Percentiles rank a stretch among this genome's conserved stretches.
These are phyloP conservation scores for Spea hammondii DNA, from an alignment of 2,797 vertebrate species.

Conservation along the genomic window DNA sequence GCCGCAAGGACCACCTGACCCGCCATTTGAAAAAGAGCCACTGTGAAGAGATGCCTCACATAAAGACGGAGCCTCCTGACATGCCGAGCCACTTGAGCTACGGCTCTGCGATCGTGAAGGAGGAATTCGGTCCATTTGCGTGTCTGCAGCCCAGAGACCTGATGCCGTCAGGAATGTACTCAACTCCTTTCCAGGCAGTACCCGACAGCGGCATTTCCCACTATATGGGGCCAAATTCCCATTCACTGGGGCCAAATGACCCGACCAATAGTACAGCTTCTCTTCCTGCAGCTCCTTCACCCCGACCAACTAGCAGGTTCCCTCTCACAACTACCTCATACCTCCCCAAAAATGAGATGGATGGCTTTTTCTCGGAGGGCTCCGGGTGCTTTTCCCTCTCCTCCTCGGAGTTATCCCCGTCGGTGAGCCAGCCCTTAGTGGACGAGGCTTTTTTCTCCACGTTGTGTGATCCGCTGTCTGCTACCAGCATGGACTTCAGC, in stretches of 20 bases:
- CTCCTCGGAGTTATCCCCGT: conserved; percentile 80
- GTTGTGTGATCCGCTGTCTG: conserved; percentile 79
- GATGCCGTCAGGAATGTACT: conserved; percentile 78
- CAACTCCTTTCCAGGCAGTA: conserved; percentile 80
- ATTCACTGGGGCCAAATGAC: conserved; percentile 76
- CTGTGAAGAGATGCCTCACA: conserved; percentile 88
- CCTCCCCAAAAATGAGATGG: conserved; percentile 90
- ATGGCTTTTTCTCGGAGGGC: conserved; percentile 93
- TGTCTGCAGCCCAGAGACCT: conserved; percentile 79
- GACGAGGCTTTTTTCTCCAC: conserved; percentile 81
- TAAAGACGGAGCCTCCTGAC: conserved; percentile 93
- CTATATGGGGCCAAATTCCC: conserved; percentile 74
- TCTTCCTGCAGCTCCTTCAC: conserved; percentile 64
- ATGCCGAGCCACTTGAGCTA: conserved; percentile 82
- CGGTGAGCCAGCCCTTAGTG: conserved; percentile 80
- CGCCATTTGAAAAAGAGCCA: conserved; percentile 98
- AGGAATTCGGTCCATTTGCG: conserved; percentile 81
- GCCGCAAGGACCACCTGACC: conserved; percentile 96
- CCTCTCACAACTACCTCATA: conserved; percentile 95
- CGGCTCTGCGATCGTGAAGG: conserved; percentile 78
- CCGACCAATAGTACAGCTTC: conserved; percentile 79
- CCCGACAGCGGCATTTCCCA: conserved; percentile 78
- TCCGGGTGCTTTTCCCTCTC: conserved; percentile 84
- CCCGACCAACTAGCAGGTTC: conserved; percentile 85
- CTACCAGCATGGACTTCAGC: conserved; percentile 90